Conservation (phyloP, 1,140 invertebrate species). For the Tenebrio molitor region DNA sequence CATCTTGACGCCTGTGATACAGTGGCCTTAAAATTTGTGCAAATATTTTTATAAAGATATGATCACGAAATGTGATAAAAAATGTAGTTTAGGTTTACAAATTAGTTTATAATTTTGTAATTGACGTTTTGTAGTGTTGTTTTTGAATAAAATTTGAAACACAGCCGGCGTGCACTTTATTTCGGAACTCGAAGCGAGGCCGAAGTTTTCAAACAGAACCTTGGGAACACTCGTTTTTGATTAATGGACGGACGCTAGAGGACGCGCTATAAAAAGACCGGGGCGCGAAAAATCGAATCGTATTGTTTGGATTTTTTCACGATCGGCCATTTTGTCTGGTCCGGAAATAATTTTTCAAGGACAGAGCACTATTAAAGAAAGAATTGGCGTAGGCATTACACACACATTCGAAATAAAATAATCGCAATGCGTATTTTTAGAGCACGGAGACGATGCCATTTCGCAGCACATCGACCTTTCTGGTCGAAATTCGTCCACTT, state of each 20-base stretch:
- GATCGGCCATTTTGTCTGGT: constrained; percentile 29
- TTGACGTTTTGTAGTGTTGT: constrained; percentile 32
- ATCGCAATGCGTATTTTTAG: constrained; percentile 33
- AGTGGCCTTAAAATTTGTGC: constrained; percentile 37
- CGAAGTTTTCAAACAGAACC: too few species aligned
- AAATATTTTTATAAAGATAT: constrained; percentile 22
- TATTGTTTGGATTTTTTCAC: not conserved
- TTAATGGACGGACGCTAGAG: too few species aligned
- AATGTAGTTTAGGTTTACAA: constrained; percentile 11
- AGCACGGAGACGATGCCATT: constrained; percentile 24
- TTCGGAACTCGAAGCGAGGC: not conserved
- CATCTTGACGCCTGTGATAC: constrained; percentile 37
- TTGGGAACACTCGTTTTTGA: too few species aligned
- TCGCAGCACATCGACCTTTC: constrained; percentile 21
- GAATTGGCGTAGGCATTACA: constrained; percentile 28
- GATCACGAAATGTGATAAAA: constrained; percentile 32
- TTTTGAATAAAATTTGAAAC: constrained; percentile 24
- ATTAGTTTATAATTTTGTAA: constrained; percentile 3
- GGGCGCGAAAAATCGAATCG: not conserved
- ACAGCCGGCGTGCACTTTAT: not conserved
- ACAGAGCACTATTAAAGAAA: constrained; percentile 22
- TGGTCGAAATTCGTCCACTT: constrained; percentile 29
- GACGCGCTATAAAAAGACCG: too few species aligned
- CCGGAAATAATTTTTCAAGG: constrained; percentile 39
- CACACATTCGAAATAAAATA: constrained; percentile 30